These are phyloP conservation scores for Coreius guichenoti DNA, from an alignment of 2,797 vertebrate species.

Conservation along the genomic window DNA sequence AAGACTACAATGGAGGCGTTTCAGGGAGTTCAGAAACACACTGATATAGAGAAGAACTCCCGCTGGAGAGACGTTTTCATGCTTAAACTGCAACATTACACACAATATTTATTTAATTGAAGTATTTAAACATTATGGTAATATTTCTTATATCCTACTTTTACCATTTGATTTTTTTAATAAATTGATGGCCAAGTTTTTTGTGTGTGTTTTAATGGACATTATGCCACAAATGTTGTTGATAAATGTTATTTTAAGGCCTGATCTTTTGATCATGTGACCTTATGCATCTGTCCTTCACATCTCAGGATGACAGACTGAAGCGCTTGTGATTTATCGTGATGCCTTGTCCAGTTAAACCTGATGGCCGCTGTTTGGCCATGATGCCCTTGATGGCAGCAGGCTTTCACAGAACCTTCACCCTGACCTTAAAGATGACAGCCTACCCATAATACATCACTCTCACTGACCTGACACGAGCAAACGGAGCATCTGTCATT, in stretches of 20 bases:
- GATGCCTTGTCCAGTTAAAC: neutral
- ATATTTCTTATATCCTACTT: no score
- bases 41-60: no score
- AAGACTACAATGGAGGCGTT: no score
- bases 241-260: neutral
- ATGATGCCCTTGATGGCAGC: neutral
- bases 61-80: no score
- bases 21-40: no score
- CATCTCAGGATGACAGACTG: neutral
- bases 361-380: neutral
- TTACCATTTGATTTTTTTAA: neutral
- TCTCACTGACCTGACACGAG: slow-evolving; percentile 82
- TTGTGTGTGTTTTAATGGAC: neutral
- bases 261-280: slow-evolving; percentile 1
- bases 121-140: no score
- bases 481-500: slow-evolving; percentile 87
- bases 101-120: no score
- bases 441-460: neutral
- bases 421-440: neutral
- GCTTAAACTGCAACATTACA: no score
- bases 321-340: neutral
- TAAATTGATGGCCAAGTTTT: neutral
- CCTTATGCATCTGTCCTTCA: neutral
- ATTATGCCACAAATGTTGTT: neutral
- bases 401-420: neutral